A percentile compares a stretch with the other conserved stretches of the same genome.
These are phyloP conservation scores for Oenanthe oenanthe DNA, from an alignment of 2,113 vertebrate species.

Conservation along the genomic window DNA sequence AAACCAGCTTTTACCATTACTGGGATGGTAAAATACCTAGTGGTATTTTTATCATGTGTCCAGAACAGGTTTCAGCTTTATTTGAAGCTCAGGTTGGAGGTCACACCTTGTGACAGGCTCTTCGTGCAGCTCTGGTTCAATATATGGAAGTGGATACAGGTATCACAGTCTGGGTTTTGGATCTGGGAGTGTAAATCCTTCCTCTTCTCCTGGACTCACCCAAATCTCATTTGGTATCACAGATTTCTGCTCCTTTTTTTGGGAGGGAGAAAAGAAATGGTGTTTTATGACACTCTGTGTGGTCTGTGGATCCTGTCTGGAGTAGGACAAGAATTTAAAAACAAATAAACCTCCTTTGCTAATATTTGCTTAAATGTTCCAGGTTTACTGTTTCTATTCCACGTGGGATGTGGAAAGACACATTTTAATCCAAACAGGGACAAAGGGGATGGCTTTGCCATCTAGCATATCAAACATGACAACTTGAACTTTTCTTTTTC, in stretches of 20 bases:
- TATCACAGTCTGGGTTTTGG: neutral
- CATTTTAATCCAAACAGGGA: neutral
- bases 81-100: neutral
- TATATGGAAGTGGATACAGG: rapidly evolving
- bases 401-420: neutral
- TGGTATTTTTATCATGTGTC: neutral
- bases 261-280: neutral
- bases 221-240: neutral
- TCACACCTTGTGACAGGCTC: neutral
- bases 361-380: neutral
- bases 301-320: neutral
- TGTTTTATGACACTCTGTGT: neutral
- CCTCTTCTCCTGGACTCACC: neutral
- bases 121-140: rapidly evolving
- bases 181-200: too few relatives aligned
- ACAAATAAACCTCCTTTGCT: neutral
- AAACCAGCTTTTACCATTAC: neutral
- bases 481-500: neutral
- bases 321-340: neutral
- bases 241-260: neutral
- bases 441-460: neutral
- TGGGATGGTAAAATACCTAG: neutral
- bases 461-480: neutral
- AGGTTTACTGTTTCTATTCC: neutral
- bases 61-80: neutral